phyloP scores from a whole-genome alignment of 2,797 vertebrate genomes.

The Arremon brunneinucha region DNA sequence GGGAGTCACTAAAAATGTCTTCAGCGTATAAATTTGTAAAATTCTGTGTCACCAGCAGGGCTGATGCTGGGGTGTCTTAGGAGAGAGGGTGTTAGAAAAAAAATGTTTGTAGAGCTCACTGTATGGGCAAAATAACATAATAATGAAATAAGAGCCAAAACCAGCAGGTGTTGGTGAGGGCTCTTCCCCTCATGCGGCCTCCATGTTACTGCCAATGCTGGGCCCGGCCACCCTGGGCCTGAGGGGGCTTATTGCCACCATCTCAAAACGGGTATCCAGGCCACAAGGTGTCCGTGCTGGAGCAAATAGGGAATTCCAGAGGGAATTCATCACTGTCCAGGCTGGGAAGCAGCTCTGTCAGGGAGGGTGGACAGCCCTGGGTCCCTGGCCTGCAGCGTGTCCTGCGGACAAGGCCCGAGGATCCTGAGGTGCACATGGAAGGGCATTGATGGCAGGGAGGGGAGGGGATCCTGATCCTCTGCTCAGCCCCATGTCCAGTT shows the following conservation, averaged over 20 bases:
- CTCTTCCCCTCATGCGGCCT: accelerated
- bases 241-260: not conserved
- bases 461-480: not conserved
- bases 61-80: not conserved
- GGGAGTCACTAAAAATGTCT: not conserved
- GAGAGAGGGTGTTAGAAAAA: not conserved
- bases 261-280: not conserved
- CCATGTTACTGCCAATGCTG: accelerated
- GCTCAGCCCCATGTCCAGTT: not conserved
- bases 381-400: not conserved
- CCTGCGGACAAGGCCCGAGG: not conserved
- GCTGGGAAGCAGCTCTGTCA: not conserved
- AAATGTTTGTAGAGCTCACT: not conserved
- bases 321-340: not conserved
- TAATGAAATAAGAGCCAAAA: not conserved
- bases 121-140: not conserved
- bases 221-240: not conserved
- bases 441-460: not conserved
- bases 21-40: not conserved
- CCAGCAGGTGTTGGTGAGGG: accelerated
- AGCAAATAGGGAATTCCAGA: not conserved
- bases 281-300: accelerated
- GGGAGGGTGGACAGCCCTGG: accelerated
- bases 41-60: not conserved
- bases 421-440: accelerated